A percentile compares a stretch with the other conserved stretches of the same genome.
phyloP scores from a whole-genome alignment of 2,888 invertebrate genomes.

The Acheta domesticus region DNA sequence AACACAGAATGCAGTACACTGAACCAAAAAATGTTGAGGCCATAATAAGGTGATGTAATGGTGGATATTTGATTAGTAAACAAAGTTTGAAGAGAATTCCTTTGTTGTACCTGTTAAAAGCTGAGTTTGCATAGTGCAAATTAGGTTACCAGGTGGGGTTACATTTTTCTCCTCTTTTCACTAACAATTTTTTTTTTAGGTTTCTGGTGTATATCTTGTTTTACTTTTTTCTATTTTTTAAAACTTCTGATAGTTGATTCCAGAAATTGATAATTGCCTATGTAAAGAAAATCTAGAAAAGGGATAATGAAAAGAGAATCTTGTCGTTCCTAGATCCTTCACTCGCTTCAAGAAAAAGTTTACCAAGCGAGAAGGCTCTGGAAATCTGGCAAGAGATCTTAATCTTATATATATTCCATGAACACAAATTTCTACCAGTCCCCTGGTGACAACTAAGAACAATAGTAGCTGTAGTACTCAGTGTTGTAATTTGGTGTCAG shows the following conservation, averaged over 20 bases:
- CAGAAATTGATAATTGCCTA: no score
- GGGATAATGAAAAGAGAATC: no score
- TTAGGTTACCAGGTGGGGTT: neutral
- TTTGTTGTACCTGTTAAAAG: constrained; percentile 10
- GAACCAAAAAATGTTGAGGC: neutral
- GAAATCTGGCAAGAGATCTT: neutral
- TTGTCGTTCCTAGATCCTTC: neutral
- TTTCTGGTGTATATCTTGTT: constrained; percentile 8
- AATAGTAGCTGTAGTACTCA: neutral
- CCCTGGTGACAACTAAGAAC: neutral
- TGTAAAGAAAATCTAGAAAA: no score
- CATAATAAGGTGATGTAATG: neutral
- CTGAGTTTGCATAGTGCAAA: constrained; percentile 1
- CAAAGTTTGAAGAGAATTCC: neutral
- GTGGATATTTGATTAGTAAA: constrained; percentile 3
- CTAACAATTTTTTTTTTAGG: neutral
- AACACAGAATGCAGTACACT: neutral
- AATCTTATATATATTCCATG: neutral
- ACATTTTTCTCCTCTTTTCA: neutral
- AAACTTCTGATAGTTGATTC: neutral
- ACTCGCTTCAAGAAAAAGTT: neutral
- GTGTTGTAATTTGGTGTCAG: neutral
- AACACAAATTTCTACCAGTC: neutral
- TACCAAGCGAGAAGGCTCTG: neutral
- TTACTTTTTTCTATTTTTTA: neutral